Base-by-base conservation (phyloP, 2,113 vertebrate species). In the Scortum barcoo region DNA sequence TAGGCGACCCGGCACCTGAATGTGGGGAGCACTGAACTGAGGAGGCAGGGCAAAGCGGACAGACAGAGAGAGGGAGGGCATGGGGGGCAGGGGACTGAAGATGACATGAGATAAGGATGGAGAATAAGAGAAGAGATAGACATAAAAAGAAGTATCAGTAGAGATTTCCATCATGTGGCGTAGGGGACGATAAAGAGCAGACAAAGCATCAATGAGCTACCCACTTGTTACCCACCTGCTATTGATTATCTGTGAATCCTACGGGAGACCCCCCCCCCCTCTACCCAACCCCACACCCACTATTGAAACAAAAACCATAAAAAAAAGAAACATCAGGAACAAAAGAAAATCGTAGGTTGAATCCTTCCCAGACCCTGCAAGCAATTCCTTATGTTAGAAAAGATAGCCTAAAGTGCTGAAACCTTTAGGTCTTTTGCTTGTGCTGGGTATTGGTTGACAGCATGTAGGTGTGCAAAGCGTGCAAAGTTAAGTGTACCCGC, bases 201-300 rank as follows among this genome's bases (percentile, higher is more conserved):
- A 80, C 58, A 84, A 68, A 62, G 77, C 75, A 83, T 38, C 71
- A 63, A 67, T 72, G 44, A 30, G 65, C 50, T 56, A 60, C 61
- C 54, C 70, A 76, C 80, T 81, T 87, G 72, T 84, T n/a, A n/a
- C n/a, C n/a, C n/a, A 79, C 77, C 83, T 44, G 30, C 24, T 87
- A 93, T 88, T 82, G 89, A 93, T 93, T 91, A 80, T 57, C 28
- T 54, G 62, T 33, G 70, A 76, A 53, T 85, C 73, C 70, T 67
- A 78, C 20, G 76, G 73, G 58, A 85, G 54, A 72, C 28, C 44
- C 20, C 38, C 14, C n/a, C n/a, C n/a, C n/a, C n/a, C n/a, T n/a
- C n/a, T n/a, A n/a, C n/a, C n/a, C 28, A 66, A 85, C 54, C 24
- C 38, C 42, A 33, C 81, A 79, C 68, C 53, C 68, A 38, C 33